These are phyloP conservation scores for Pseudorectes ferrugineus DNA, from an alignment of 2,113 vertebrate genomes.

Conservation along the genomic window DNA sequence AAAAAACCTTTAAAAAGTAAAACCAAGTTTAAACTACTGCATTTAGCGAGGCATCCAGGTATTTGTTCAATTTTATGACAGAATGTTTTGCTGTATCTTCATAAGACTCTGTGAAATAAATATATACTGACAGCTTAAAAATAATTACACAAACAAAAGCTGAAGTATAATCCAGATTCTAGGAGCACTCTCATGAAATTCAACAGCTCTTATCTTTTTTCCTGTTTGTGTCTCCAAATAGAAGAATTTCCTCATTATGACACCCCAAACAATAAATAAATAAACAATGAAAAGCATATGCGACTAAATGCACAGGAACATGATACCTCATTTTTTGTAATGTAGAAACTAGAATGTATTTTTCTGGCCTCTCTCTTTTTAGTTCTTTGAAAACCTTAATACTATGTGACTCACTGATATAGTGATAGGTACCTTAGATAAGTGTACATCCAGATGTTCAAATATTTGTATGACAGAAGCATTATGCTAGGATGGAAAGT, in stretches of 20 bases:
- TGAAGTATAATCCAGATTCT: neutral
- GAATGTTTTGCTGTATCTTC: neutral
- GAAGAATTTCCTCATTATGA: neutral
- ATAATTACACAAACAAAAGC: neutral
- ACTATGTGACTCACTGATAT: neutral
- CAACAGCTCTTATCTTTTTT: neutral
- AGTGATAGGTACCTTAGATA: neutral
- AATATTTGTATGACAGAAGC: neutral
- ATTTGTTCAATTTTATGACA: neutral
- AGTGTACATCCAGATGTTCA: neutral
- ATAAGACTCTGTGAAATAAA: neutral
- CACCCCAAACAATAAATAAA: neutral
- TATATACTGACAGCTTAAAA: neutral
- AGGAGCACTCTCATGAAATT: neutral
- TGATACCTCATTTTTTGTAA: neutral
- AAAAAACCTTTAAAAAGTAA: neutral
- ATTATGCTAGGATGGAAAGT: neutral
- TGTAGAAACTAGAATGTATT: neutral
- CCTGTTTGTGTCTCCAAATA: neutral
- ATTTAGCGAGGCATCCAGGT: neutral
- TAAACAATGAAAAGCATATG: neutral
- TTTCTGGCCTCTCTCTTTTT: neutral
- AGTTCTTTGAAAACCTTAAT: neutral
- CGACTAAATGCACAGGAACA: neutral
- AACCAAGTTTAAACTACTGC: neutral